Conservation (phyloP, 2,888 invertebrate genomes). For the Scotopteryx bipunctaria region DNA sequence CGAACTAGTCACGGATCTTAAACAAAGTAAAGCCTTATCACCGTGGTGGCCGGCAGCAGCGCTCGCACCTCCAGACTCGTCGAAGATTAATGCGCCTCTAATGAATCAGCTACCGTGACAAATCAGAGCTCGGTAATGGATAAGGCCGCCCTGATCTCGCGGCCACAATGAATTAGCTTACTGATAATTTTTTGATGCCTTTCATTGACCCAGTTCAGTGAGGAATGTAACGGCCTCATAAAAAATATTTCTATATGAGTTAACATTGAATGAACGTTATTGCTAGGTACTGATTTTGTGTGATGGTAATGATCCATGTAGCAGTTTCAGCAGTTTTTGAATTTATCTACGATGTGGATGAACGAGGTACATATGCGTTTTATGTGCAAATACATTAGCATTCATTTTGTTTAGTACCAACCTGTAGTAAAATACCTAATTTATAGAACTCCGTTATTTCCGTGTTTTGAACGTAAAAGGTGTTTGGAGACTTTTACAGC, state of each 20-base stretch:
- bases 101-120: constrained; percentile 78
- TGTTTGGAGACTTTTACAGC: constrained; percentile 26
- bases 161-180: constrained; percentile 64
- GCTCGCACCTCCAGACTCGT: constrained; percentile 47
- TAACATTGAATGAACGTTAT: constrained; percentile 38
- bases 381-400: neutral
- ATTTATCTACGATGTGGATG: constrained; percentile 5
- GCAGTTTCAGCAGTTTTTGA: constrained; percentile 28
- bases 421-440: neutral
- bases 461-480: constrained; percentile 26
- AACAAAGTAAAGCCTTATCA: constrained; percentile 73
- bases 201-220: constrained; percentile 29
- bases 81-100: constrained; percentile 72
- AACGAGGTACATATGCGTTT: neutral
- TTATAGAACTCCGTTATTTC: constrained; percentile 13
- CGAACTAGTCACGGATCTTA: constrained; percentile 66
- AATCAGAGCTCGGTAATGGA: constrained; percentile 73
- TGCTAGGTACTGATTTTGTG: constrained; percentile 41
- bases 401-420: neutral
- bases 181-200: constrained; percentile 55
- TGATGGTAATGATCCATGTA: constrained; percentile 45
- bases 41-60: constrained; percentile 49
- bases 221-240: constrained; percentile 11
- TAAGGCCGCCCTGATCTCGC: constrained; percentile 66
- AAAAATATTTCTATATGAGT: constrained; percentile 18